Conservation (phyloP, 2,888 invertebrate species). For the Galerucella nymphaeae region DNA sequence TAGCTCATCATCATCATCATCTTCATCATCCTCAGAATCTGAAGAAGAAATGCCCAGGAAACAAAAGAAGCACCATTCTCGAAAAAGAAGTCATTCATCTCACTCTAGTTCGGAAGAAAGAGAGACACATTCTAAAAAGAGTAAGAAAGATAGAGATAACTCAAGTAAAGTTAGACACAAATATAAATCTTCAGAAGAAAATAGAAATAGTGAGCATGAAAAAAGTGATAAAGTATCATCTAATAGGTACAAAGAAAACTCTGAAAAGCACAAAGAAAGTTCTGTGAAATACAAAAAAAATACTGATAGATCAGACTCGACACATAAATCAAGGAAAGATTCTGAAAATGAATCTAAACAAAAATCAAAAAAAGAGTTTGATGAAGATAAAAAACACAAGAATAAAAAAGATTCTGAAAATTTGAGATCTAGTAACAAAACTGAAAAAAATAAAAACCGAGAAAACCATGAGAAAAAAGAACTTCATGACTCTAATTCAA, state of each 20-base stretch:
- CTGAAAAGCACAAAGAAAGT: slow-evolving; percentile 2
- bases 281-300: slow-evolving; percentile 1
- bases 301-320: slow-evolving; percentile 7
- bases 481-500: slow-evolving; percentile 4
- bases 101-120: slow-evolving; percentile 38
- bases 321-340: slow-evolving; percentile 28
- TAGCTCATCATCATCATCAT: slow-evolving; percentile 21
- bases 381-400: slow-evolving; percentile 24
- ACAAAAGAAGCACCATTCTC: slow-evolving; percentile 8
- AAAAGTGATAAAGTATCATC: slow-evolving; percentile 18
- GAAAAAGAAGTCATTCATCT: slow-evolving; percentile 28
- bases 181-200: slow-evolving; percentile 12
- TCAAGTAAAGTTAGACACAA: slow-evolving; percentile 22
- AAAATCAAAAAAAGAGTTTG: slow-evolving; percentile 20
- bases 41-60: slow-evolving; percentile 25
- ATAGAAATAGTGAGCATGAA: slow-evolving; percentile 6
- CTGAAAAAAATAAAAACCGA: slow-evolving; percentile 1
- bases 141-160: slow-evolving; percentile 19
- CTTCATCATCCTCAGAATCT: slow-evolving; percentile 11
- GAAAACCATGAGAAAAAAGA: slow-evolving; percentile 12
- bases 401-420: slow-evolving; percentile 13
- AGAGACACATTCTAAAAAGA: slow-evolving; percentile 37
- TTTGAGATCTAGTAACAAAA: slow-evolving; percentile 7
- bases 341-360: slow-evolving; percentile 25
- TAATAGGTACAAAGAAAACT: slow-evolving; percentile 9